Base-by-base conservation (phyloP, 1,140 invertebrate species). In the Popillia japonica region DNA sequence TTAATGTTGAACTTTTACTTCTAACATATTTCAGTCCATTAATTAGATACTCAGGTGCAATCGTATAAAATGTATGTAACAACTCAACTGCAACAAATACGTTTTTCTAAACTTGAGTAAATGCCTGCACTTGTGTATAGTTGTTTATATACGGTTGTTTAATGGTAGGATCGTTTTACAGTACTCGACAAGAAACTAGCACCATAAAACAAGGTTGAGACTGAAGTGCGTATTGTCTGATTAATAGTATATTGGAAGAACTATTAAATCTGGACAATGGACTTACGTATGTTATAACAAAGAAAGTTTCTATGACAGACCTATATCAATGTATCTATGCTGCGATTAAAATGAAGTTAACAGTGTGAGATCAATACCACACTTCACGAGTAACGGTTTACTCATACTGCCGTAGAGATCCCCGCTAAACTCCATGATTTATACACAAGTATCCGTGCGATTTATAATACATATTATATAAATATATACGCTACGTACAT, bases 391-490 rank as follows among this genome's bases (percentile, higher is more conserved):
- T 68, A 68, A 68, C 61, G 61, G 61, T 68, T 68, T 68, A 22
- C 20, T 7, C 22, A 20, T 34, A 20, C 20, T 14, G 61, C 61
- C 48, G 48, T 55, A 55, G n/a, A 55, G 48, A 55, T 55, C 48
- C n/a, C 48, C 61, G 61, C 17, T 68, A 68, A 68, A 68, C 61
- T 68, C 22, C 27, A 68, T 68, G 61, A 68, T 68, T 68, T 68
- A 68, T 68, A 68, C 9, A 20, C 61, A 23, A 22, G 61, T 68
- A 68, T 68, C 61, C 61, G 22, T 68, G 20, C 61, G 22, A 34
- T 22, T 68, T 68, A 68, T 68, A 68, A 68, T 68, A 68, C 61
- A 34, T 68, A 68, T 68, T 68, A 68, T 34, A 68, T 14, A 68
- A 68, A 68, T 68, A 34, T 22, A 68, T 68, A 34, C 48, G 6